Conservation (phyloP, 2,113 vertebrate genomes). For the Leiothrix lutea region DNA sequence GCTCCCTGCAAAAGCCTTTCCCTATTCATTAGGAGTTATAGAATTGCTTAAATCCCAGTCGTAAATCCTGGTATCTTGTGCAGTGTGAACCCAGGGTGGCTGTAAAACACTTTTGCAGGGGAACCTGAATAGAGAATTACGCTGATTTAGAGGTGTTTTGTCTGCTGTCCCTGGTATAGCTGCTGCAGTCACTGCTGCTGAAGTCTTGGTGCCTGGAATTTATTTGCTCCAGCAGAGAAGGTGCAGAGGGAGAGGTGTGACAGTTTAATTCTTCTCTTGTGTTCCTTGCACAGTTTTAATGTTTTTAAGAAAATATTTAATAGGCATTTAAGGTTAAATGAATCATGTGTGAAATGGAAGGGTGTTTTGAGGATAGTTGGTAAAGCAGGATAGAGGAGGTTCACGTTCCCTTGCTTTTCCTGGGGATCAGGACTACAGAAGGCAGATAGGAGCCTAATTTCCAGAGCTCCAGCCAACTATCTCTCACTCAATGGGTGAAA, state of each 20-base stretch:
- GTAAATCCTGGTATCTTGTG: conserved; percentile 34
- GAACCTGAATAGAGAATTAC: conserved; percentile 39
- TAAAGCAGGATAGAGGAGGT: not conserved
- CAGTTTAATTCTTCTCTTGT: conserved; percentile 60
- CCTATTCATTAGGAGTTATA: not conserved
- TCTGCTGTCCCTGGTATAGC: conserved; percentile 16
- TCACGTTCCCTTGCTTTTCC: not conserved
- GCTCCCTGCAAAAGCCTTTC: not conserved
- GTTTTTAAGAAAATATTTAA: conserved; percentile 8
- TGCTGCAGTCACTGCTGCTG: not conserved
- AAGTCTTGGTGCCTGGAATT: conserved; percentile 44
- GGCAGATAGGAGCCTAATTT: not conserved
- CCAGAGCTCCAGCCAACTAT: not conserved
- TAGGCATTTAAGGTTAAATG: not conserved
- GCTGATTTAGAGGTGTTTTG: conserved; percentile 52
- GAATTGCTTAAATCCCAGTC: not conserved
- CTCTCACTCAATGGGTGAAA: not conserved
- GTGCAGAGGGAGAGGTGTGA: conserved; percentile 42
- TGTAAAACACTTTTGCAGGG: conserved; percentile 45
- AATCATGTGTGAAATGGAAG: not conserved
- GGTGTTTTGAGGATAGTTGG: not conserved
- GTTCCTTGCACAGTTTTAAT: not conserved
- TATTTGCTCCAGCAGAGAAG: conserved; percentile 46
- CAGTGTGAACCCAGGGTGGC: not conserved
- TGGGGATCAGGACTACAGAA: not conserved